Percentiles rank a stretch among this genome's conserved stretches.
Evolutionary conservation across 1,140 invertebrate genomes (phyloP).

Genomic region (Drosophila sucinea): DNA sequence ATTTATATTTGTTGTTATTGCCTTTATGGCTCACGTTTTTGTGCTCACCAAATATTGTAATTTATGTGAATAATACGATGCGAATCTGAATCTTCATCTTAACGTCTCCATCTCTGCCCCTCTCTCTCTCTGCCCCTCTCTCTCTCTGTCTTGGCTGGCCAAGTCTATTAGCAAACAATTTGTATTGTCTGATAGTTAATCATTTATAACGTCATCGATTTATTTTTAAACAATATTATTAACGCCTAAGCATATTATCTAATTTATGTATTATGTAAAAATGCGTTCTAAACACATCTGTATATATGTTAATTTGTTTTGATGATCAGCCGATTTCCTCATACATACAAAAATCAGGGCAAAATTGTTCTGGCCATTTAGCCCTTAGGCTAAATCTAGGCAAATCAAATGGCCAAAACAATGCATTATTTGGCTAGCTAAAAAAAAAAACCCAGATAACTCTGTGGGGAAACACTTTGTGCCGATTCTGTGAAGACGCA

Average conservation of each 20-base stretch:
- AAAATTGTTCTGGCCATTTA: conserved; percentile 18
- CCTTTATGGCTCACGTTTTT: conserved; percentile 55
- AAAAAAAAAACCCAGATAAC: conserved; percentile 25
- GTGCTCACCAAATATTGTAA: conserved; percentile 77
- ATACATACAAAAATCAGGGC: conserved; percentile 14
- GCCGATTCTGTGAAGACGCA: conserved; percentile 46
- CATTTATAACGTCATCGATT: conserved; percentile 74
- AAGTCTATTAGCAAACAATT: conserved; percentile 77
- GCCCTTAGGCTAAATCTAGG: conserved; percentile 28
- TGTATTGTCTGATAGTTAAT: conserved; percentile 80
- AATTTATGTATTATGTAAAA: conserved; percentile 53
- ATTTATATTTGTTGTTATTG: conserved; percentile 45
- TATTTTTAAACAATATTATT: conserved; percentile 77
- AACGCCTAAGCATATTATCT: conserved; percentile 69
- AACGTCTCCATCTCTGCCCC: conserved; percentile 18
- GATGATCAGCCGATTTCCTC: conserved; percentile 33
- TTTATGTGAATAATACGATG: conserved; percentile 77
- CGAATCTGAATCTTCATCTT: conserved; percentile 60
- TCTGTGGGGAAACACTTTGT: conserved; percentile 56
- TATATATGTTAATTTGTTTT: conserved; percentile 6
- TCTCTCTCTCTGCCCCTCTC: neutral
- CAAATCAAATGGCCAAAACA: conserved; percentile 56
- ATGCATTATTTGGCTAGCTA: conserved; percentile 35
- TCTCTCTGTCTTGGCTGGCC: conserved; percentile 24
- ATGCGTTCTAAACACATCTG: conserved; percentile 39